These are phyloP conservation scores for Phrynocephalus forsythii DNA, from an alignment of 2,797 vertebrate genomes.

Conservation along the genomic window DNA sequence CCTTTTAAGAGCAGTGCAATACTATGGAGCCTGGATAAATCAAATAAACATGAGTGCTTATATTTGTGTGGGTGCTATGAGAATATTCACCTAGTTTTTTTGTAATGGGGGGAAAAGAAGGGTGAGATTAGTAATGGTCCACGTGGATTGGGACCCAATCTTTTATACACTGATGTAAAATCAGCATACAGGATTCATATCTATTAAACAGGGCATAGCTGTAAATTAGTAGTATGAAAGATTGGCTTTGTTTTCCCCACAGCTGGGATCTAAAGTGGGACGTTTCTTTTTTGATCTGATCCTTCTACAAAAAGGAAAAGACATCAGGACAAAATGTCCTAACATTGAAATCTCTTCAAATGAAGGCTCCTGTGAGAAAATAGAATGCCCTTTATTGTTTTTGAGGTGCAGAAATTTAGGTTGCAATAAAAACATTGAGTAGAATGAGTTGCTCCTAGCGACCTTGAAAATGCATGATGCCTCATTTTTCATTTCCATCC, in stretches of 20 bases:
- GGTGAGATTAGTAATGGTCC: background rate
- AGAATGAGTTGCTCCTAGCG: slow-evolving; percentile 71
- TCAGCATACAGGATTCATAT: background rate
- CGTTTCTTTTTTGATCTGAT: background rate
- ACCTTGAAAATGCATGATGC: slow-evolving; percentile 69
- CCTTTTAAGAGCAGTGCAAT: background rate
- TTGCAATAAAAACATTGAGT: slow-evolving; percentile 74
- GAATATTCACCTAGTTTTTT: background rate
- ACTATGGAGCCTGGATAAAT: background rate
- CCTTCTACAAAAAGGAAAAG: slow-evolving; percentile 46
- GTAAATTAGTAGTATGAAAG: background rate
- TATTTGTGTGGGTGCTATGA: background rate
- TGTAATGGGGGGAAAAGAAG: background rate
- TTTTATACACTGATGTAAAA: background rate
- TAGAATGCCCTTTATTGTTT: slow-evolving; percentile 76
- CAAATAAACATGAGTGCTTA: background rate
- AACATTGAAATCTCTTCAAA: slow-evolving; percentile 52
- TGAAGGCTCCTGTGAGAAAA: slow-evolving; percentile 69
- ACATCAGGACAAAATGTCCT: slow-evolving; percentile 45
- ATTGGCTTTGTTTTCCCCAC: background rate
- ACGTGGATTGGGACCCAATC: background rate
- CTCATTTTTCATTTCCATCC: slow-evolving; percentile 63
- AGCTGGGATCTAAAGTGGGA: slow-evolving; percentile 8
- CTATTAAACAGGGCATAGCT: background rate
- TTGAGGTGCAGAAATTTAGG: slow-evolving; percentile 73